Conservation (phyloP, 2,113 vertebrate genomes). For the Caranx melampygus region DNA sequence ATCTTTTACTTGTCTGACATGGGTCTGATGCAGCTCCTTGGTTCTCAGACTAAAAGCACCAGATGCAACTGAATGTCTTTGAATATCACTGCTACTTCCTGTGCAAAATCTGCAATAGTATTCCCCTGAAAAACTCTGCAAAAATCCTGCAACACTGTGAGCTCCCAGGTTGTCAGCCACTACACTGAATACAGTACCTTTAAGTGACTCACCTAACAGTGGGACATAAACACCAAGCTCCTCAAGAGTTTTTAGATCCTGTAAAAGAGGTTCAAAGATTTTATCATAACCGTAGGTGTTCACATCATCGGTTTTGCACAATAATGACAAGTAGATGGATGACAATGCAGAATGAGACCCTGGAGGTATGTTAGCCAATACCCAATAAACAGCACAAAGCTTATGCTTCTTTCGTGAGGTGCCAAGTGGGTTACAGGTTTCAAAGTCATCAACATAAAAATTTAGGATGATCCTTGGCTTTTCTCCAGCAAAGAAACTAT, state of each 20-base stretch:
- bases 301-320: slow-evolving; percentile 3
- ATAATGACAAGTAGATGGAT: slow-evolving; percentile 6
- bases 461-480: background rate
- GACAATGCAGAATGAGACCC: background rate
- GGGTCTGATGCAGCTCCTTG: too few relatives aligned
- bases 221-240: background rate
- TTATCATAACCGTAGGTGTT: slow-evolving; percentile 9
- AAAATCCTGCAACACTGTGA: too few relatives aligned
- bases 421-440: slow-evolving; percentile 4
- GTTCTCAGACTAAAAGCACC: too few relatives aligned
- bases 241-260: background rate
- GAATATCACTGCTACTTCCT: too few relatives aligned
- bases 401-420: slow-evolving; percentile 20
- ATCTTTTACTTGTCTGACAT: too few relatives aligned
- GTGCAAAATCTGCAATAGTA: too few relatives aligned
- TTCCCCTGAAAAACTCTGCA: too few relatives aligned
- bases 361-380: background rate
- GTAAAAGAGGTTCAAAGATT: slow-evolving; percentile 2
- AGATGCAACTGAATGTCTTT: too few relatives aligned
- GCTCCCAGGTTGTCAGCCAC: too few relatives aligned
- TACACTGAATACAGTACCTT: slow-evolving; percentile 12
- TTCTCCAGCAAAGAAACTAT: background rate
- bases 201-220: background rate
- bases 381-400: slow-evolving; percentile 13
- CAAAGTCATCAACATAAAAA: background rate